These are phyloP conservation scores for Cordylochernes scorpioides DNA, from an alignment of 2,888 invertebrate species.

Conservation along the genomic window DNA sequence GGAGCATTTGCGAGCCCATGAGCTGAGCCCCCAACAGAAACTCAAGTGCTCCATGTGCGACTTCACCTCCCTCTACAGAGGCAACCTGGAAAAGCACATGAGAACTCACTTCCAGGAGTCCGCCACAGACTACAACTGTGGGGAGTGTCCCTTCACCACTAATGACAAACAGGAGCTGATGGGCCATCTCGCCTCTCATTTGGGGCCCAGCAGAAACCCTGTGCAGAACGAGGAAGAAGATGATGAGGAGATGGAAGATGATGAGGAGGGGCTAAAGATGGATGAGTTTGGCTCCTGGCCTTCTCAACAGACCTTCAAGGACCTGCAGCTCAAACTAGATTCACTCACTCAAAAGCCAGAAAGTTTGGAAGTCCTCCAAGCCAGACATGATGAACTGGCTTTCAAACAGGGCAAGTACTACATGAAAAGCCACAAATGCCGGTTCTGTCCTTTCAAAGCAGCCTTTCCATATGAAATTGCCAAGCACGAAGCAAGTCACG, in stretches of 20 bases:
- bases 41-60: constrained; percentile 78
- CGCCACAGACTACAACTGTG: constrained; percentile 10
- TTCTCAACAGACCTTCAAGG: too few species aligned
- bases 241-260: background rate
- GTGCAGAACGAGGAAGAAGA: constrained; percentile 1
- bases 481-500: constrained; percentile 10
- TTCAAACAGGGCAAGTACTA: constrained; percentile 6
- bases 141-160: constrained; percentile 10
- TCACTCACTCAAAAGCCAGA: too few species aligned
- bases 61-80: constrained; percentile 62
- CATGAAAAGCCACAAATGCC: constrained; percentile 6
- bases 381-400: constrained; percentile 3
- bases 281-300: too few species aligned
- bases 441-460: constrained; percentile 7
- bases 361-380: background rate
- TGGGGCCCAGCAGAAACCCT: constrained; percentile 2
- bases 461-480: constrained; percentile 10
- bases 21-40: constrained; percentile 71
- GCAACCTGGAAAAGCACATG: constrained; percentile 78
- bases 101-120: constrained; percentile 43
- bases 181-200: constrained; percentile 11
- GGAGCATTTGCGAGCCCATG: constrained; percentile 39
- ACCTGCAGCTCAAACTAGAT: too few species aligned
- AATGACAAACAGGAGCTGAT: constrained; percentile 11
- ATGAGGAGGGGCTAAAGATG: constrained; percentile 2